phyloP scores from a whole-genome alignment of 1,140 invertebrate species.

The Zaprionus lachaisei region DNA sequence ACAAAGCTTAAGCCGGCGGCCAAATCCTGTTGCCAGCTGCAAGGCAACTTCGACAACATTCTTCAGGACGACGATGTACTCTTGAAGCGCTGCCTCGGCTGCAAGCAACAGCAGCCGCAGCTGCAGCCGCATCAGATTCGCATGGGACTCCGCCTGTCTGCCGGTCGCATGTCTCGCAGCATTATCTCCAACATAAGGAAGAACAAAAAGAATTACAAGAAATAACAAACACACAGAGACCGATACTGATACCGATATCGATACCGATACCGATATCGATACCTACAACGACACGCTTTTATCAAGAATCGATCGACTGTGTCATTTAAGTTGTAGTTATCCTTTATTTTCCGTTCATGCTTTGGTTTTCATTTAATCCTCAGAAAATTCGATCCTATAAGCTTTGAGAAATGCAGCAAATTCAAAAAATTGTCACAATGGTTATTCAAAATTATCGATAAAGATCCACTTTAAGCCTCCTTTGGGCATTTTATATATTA shows the following conservation, averaged over 20 bases:
- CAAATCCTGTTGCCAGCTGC: background rate
- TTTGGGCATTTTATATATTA: background rate
- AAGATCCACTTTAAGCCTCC: background rate
- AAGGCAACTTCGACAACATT: background rate
- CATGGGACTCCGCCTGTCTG: constrained; percentile 13
- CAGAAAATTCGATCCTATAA: constrained; percentile 6
- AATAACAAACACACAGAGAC: constrained; percentile 7
- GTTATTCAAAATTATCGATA: background rate
- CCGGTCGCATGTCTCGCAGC: constrained; percentile 29
- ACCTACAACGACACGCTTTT: background rate
- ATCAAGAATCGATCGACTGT: constrained; percentile 23
- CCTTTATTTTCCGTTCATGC: background rate
- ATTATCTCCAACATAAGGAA: constrained; percentile 40
- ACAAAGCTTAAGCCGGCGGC: background rate
- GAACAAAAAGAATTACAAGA: constrained; percentile 33
- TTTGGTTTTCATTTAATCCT: background rate
- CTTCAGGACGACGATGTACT: background rate
- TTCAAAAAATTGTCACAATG: constrained; percentile 2
- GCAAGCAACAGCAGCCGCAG: constrained; percentile 12
- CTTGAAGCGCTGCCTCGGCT: constrained; percentile 10
- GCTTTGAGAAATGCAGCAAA: constrained; percentile 7
- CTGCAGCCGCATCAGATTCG: constrained; percentile 1
- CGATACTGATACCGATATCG: background rate
- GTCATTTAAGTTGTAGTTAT: constrained; percentile 5
- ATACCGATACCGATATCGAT: background rate